Evolutionary conservation across 2,113 vertebrate genomes (phyloP).

Genomic region (Engraulis encrasicolus): DNA sequence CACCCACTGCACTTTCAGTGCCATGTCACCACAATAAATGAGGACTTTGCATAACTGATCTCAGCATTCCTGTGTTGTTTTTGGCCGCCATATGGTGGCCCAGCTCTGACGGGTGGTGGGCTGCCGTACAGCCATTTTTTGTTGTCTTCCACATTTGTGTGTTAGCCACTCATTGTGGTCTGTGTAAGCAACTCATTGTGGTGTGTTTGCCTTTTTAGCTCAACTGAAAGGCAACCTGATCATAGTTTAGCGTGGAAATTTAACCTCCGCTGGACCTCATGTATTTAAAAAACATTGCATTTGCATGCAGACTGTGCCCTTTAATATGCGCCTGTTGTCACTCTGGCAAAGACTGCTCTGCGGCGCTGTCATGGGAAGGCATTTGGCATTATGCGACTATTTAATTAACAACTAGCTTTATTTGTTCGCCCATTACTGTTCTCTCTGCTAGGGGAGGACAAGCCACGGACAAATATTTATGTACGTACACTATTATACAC

Average conservation of each 20-base stretch:
- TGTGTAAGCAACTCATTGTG: background rate
- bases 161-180: background rate
- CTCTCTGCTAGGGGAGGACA: background rate
- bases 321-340: background rate
- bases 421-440: background rate
- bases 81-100: background rate
- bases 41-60: slow-evolving; percentile 21
- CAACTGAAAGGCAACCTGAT: background rate
- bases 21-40: background rate
- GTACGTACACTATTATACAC: too few species aligned
- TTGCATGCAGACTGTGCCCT: background rate
- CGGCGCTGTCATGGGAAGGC: background rate
- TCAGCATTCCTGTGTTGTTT: slow-evolving; percentile 4
- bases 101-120: background rate
- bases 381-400: background rate
- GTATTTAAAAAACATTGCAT: background rate
- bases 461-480: background rate
- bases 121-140: background rate
- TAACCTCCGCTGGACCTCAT: background rate
- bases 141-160: background rate
- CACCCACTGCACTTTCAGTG: background rate
- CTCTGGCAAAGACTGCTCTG: background rate
- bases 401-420: background rate
- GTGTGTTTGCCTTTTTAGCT: background rate
- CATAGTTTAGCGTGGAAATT: background rate